Evolutionary conservation across 1,140 invertebrate genomes (phyloP), one percentile per base, ranked within the genome.

Genomic region (Hylaeus anthracinus): DNA sequence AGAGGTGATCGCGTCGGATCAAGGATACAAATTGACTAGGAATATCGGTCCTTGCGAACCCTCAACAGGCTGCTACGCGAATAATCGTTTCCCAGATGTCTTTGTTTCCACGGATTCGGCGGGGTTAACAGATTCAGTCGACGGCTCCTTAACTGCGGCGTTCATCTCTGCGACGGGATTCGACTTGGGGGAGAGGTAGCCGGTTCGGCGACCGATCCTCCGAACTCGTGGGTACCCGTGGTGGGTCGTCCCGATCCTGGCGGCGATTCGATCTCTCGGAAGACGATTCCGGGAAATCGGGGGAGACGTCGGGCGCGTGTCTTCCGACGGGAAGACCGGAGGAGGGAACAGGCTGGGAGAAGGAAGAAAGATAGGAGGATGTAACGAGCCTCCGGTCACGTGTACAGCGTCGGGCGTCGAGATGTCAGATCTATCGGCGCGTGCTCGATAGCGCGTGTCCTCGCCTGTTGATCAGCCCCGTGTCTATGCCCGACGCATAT

Each of bases 321-420:
- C 90, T 91, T 91, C 90, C 89, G 82, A 87, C 72, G 76, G 58
- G 72, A 70, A 76, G 65, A 70, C 15, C 9, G 43, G 48, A 81
- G 56, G 75, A 70, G 63, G 64, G 48, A 51, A 26, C 12, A 8
- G 82, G 64, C 72, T 70, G 67, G 43, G 63, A 63, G 61, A 70
- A 81, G 67, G 73, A 81, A 83, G 75, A 77, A 85, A 82, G 74
- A 72, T 69, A 72, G 82, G 82, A 89, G 72, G 74, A 84, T 78
- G 77, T 86, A 84, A 88, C 81, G 87, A 88, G 84, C 80, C 90
- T 90, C 90, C 88, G 90, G 90, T 91, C 90, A 91, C 90, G 90
- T 88, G 85, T 89, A 84, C 39, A 76, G 76, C 83, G 88, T 85
- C 87, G 82, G 77, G 77, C 86, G 81, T 85, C 85, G 80, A 85